Base-by-base conservation (phyloP, 2,113 vertebrate genomes). In the Ceyx margarethae region DNA sequence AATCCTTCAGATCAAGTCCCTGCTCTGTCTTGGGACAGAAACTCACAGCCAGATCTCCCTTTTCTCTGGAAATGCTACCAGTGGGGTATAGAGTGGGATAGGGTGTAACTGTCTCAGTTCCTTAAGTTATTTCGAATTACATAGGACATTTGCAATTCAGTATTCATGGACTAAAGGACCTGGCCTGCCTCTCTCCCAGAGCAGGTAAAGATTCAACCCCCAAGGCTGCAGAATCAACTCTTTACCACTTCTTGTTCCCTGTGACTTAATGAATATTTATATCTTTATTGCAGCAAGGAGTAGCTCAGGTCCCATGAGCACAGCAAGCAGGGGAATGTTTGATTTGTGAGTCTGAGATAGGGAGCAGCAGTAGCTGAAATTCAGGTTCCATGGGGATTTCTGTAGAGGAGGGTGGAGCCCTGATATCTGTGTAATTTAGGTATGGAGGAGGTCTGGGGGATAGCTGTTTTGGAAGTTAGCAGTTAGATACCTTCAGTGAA, bases 211-310 rank as follows among this genome's bases (percentile, higher is more conserved):
- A 94, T 93, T 68, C 73, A 85, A 2, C 76, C 53, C 60, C 57
- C 67, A 58, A 65, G 72, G 94, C 85, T 80, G 43, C 75, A 89
- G 90, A 85, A 89, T 89, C 87, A 77, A 90, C 73, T 6, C 69
- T 86, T 94, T 83, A 64, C 0, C 0, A 61, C 65, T 94, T 87
- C 85, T 83, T 88, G 79, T 88, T 95, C 82, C 71, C 77, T 61
- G 40, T 57, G 85, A 77, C 85, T 91, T 95, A 94, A 95, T 95
- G 93, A 95, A 96, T 95, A 95, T 95, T 95, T 93, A 95, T 94
- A 48, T 77, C 85, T 91, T 91, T 88, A 93, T 87, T 95, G 93
- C 92, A 96, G 88, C 82, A 53, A 81, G 76, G 88, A 95, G 86
- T 78, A 91, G 73, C 93, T 94, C 42, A 83, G 82, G 79, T 95